Percentiles rank a stretch among this genome's conserved stretches.
phyloP scores from a whole-genome alignment of 2,888 invertebrate species.

The Microdon myrmicae region DNA sequence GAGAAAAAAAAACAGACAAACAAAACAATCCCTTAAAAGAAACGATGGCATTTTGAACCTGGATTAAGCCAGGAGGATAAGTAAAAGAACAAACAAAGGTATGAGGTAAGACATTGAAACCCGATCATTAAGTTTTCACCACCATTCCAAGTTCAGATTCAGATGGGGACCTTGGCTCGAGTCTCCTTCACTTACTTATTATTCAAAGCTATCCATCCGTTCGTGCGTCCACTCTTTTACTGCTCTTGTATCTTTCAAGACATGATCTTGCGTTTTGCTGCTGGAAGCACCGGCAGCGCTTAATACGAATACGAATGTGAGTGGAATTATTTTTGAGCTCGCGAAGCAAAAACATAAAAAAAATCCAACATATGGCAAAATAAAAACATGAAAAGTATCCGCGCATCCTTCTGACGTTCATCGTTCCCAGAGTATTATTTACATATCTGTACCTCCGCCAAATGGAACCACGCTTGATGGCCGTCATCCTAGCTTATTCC shows the following conservation, averaged over 20 bases:
- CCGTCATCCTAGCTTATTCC: slow-evolving; percentile 15
- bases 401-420: slow-evolving; percentile 35
- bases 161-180: too few species aligned
- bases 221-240: slow-evolving; percentile 7
- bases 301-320: slow-evolving; percentile 29
- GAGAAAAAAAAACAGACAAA: too few species aligned
- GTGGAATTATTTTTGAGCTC: slow-evolving; percentile 35
- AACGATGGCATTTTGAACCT: too few species aligned
- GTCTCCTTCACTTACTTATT: slow-evolving; percentile 24
- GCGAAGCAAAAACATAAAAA: slow-evolving; percentile 11
- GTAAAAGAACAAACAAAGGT: background rate
- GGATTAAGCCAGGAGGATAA: slow-evolving; percentile 30
- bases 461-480: slow-evolving; percentile 35
- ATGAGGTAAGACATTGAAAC: slow-evolving; percentile 8
- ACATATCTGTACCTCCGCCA: slow-evolving; percentile 40
- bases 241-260: slow-evolving; percentile 7
- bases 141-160: slow-evolving; percentile 17
- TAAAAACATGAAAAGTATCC: slow-evolving; percentile 5
- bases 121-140: slow-evolving; percentile 48
- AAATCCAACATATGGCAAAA: too few species aligned
- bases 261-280: slow-evolving; percentile 1
- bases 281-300: slow-evolving; percentile 25
- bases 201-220: slow-evolving; percentile 32
- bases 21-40: too few species aligned
- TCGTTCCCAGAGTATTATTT: slow-evolving; percentile 52